Percentiles rank a stretch among this genome's conserved stretches.
phyloP scores from a whole-genome alignment of 2,113 vertebrate species.

The Piprites chloris region DNA sequence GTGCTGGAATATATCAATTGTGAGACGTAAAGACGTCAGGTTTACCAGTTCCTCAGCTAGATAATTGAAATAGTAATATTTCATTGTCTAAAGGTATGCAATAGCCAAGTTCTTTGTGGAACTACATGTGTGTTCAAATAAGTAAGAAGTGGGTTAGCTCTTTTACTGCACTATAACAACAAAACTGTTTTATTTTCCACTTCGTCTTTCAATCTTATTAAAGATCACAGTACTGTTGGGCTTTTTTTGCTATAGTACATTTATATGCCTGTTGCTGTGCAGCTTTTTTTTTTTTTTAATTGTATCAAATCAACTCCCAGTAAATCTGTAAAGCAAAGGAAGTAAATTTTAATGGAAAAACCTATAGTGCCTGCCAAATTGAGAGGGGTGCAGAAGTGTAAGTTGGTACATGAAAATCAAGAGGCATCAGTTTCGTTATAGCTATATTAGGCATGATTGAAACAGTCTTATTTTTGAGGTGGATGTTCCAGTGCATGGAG shows the following conservation, averaged over 20 bases:
- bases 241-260: neutral
- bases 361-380: neutral
- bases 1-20: neutral
- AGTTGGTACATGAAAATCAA: neutral
- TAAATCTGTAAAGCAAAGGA: neutral
- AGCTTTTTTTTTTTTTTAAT: neutral
- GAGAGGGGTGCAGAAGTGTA: neutral
- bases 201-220: neutral
- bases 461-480: constrained; percentile 26
- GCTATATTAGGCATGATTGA: neutral
- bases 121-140: neutral
- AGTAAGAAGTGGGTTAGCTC: neutral
- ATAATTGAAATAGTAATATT: neutral
- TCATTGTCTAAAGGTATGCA: neutral
- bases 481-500: neutral
- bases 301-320: neutral
- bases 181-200: neutral
- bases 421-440: neutral
- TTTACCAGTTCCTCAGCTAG: neutral
- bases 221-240: neutral
- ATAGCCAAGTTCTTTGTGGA: neutral
- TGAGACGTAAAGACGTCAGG: neutral
- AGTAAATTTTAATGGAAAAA: neutral
- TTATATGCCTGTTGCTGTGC: neutral
- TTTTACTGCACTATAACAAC: neutral